Percentiles rank a stretch among this genome's conserved stretches.
phyloP scores from a whole-genome alignment of 2,888 invertebrate species.

The Ormyrus thymus region DNA sequence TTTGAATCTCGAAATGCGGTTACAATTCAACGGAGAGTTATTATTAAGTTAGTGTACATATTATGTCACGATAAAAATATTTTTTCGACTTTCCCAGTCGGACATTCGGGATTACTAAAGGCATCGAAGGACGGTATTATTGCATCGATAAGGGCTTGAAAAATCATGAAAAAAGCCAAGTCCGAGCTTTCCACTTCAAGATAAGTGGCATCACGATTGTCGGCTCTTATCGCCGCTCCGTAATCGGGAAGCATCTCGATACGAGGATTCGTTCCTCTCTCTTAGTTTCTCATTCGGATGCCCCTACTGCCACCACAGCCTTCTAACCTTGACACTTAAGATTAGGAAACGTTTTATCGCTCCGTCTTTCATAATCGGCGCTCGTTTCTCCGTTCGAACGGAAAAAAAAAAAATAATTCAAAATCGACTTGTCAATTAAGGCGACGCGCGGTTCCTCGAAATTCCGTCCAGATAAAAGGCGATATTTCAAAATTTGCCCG shows the following conservation, averaged over 20 bases:
- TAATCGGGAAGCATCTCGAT: constrained; percentile 38
- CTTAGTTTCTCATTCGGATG: not conserved
- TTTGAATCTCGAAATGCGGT: no score
- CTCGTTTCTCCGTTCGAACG: not conserved
- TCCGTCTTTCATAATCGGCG: constrained; percentile 42
- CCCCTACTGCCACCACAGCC: not conserved
- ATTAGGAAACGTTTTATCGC: constrained; percentile 52
- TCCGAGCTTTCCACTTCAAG: constrained; percentile 18
- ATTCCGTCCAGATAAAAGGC: not conserved
- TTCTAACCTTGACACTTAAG: constrained; percentile 53
- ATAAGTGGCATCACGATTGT: constrained; percentile 29
- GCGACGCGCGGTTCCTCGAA: not conserved
- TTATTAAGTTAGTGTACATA: no score
- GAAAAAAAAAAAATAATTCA: constrained; percentile 1
- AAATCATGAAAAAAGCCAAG: constrained; percentile 18
- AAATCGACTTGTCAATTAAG: constrained; percentile 2
- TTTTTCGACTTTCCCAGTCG: no score
- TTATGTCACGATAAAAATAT: no score
- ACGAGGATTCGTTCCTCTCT: constrained; percentile 23
- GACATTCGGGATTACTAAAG: no score
- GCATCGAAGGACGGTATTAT: constrained; percentile 49
- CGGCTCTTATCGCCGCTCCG: constrained; percentile 35
- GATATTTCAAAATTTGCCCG: constrained; percentile 1
- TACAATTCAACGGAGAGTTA: no score
- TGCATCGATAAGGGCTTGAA: constrained; percentile 10